Base-by-base conservation (phyloP, 1,140 invertebrate genomes). In the Nebria ingens region DNA sequence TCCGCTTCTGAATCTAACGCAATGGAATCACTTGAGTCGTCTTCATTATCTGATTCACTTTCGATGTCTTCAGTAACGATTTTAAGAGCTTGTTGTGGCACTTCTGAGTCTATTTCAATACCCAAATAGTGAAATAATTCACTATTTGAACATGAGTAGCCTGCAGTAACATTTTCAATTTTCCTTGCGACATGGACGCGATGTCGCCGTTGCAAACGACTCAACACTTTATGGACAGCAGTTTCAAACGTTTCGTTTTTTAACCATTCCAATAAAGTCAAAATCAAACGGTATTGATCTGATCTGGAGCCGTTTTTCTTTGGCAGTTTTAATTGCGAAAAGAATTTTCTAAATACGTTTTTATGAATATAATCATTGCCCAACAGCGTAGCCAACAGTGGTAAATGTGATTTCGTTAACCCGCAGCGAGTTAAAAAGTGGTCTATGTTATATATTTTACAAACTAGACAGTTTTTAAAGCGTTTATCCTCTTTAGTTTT, bases 281-380 rank as follows among this genome's bases (percentile, higher is more conserved):
- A 72, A 59, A 93, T 87, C 63, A 70, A 71, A 56, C 76, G 66
- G 56, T 79, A 75, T 61, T 84, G 79, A 53, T 81, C 76, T 59
- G 76, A 75, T 53, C 73, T 73, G 56, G 69, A 76, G 49, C 70
- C 73, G 53, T 76, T 74, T 51, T 73, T 70, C 61, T 83, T 84
- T 9, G 75, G 70, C 40, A 84, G 68, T 63, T 80, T 84, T 22
- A 92, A 68, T 54, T 79, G 71, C 9, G 70, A 68, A 68, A 85
- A 86, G 66, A 93, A 90, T 42, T 80, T 77, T 11, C 72, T 71
- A 63, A 93, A 91, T 0, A 78, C 73, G 9, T 68, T 74, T 42
- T 73, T 74, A 40, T 83, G 75, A n/a, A 91, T 80, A 70, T 87
- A 93, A 73, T 94, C 91, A 75, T 94, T 94, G 2, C 91, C 91